Percentiles rank a stretch among this genome's conserved stretches.
phyloP scores from a whole-genome alignment of 1,140 invertebrate genomes.

The Aphis craccivora region DNA sequence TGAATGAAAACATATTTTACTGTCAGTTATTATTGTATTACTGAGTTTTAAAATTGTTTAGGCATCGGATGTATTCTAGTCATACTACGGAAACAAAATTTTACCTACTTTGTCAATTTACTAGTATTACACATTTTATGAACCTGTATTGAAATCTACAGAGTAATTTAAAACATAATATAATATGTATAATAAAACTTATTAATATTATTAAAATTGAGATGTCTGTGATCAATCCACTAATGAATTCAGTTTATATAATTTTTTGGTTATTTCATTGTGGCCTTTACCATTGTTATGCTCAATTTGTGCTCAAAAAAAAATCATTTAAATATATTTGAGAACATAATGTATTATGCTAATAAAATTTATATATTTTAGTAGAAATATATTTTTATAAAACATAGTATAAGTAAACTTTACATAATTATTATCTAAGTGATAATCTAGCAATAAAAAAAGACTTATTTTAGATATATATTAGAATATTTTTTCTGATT shows the following conservation, averaged over 20 bases:
- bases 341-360: not conserved
- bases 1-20: not conserved
- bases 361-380: not conserved
- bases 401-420: not conserved
- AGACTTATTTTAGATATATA: constrained; percentile 19
- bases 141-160: not conserved
- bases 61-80: not conserved
- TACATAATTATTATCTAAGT: not conserved
- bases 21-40: not conserved
- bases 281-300: not conserved
- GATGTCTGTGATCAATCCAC: not conserved
- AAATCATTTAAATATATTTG: not conserved
- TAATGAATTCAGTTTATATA: constrained; percentile 28
- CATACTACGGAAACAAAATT: not conserved
- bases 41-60: constrained; percentile 23
- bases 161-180: not conserved
- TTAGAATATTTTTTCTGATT: not conserved
- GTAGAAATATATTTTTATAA: not conserved
- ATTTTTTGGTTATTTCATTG: not conserved
- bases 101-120: not conserved
- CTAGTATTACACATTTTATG: not conserved
- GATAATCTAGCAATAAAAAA: constrained; percentile 16
- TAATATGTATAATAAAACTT: not conserved
- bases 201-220: constrained; percentile 12
- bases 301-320: constrained; percentile 34